These are phyloP conservation scores for Nemotelus pantherinus DNA, from an alignment of 2,888 invertebrate genomes.

Conservation along the genomic window DNA sequence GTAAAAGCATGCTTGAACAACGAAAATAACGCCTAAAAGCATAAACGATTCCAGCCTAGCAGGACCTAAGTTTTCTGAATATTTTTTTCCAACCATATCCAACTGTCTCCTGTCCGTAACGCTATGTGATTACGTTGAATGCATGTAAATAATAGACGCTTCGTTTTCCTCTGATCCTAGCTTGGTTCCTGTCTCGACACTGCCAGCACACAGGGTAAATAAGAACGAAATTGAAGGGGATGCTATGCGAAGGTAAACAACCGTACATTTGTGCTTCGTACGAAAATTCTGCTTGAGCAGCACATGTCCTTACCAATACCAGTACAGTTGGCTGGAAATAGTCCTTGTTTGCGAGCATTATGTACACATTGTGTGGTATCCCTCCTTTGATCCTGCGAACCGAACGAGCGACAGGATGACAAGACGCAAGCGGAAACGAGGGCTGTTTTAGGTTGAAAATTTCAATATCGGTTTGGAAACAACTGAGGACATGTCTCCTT, in stretches of 20 bases:
- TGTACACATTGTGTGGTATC: constrained; percentile 15
- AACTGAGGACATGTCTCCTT: constrained; percentile 35
- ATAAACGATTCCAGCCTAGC: constrained; percentile 12
- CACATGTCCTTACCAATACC: constrained; percentile 41
- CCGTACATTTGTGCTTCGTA: background rate
- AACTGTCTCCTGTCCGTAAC: background rate
- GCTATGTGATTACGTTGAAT: background rate
- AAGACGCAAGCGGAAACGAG: background rate
- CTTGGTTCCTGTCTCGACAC: background rate
- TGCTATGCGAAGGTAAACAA: constrained; percentile 31
- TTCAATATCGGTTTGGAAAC: constrained; percentile 34
- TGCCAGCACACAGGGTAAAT: constrained; percentile 21
- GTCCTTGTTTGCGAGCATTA: background rate
- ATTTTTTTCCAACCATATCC: constrained; percentile 11
- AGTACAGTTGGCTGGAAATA: background rate
- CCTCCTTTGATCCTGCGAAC: constrained; percentile 5
- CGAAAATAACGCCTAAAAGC: constrained; percentile 25
- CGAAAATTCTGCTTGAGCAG: constrained; percentile 12
- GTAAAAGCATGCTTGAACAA: background rate
- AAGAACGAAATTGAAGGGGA: constrained; percentile 11
- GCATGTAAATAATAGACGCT: constrained; percentile 21
- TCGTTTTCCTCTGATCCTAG: constrained; percentile 1
- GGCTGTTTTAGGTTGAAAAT: constrained; percentile 19
- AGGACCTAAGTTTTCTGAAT: constrained; percentile 17
- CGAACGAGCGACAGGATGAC: background rate